Evolutionary conservation across 2,113 vertebrate genomes (phyloP), one percentile per base, ranked within the genome.

Genomic region (Corythornis cristatus): DNA sequence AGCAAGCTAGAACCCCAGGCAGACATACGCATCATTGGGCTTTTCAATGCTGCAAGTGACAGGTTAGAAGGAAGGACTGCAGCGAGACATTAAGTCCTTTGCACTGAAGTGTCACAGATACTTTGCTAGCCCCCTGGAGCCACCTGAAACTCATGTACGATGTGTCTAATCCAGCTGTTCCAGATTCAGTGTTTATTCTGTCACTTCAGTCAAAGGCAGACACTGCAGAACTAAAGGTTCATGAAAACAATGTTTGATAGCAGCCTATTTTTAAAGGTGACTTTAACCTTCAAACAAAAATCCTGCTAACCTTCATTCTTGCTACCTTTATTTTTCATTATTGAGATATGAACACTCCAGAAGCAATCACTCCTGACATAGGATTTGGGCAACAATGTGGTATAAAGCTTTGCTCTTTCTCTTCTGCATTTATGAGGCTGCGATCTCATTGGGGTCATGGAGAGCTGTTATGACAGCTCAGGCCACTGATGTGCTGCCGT

Each of bases 371-470:
- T 48, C 20, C 46, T 48, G 46, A 19, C 21, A 22, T 22, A 48
- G 46, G 46, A 48, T 22, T 48, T 21, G 46, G 21, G 46, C 46
- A 48, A 48, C 46, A 48, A 48, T 48, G 22, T 22, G 22, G 46
- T 22, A 48, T 22, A 48, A 48, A 48, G 21, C 28, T 66, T 37
- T 37, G 37, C 11, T 37, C 37, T 37, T 37, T 37, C 37, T 37
- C 37, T 37, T 37, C 37, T 37, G 37, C 37, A 37, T 37, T 37
- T 37, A 37, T 37, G 37, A 37, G 31, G 8, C 57, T 67, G 12
- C 4, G 3, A 4, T 77, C 26, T 61, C 4, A 0, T 8, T 57
- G 37, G 13, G 17, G 13, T 50, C 18, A 18, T 1, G 13, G 37
- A 21, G 31, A 40, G 45, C 45, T 45, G 45, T 45, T 45, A 18